Conservation (phyloP, 2,113 vertebrate genomes). For the Protomyctophum bolini region DNA sequence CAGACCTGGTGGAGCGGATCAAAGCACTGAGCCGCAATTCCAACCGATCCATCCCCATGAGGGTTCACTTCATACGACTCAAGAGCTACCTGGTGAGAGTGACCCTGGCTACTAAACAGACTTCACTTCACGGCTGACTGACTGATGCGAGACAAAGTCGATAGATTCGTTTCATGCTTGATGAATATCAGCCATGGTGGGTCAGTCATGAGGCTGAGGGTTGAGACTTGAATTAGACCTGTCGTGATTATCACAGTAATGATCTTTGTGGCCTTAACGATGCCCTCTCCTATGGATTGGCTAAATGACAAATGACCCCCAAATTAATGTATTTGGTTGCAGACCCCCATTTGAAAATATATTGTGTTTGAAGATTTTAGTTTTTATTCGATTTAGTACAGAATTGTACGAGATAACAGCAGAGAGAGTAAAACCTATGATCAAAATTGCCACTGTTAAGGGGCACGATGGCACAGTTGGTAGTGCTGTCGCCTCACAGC, state of each 20-base stretch:
- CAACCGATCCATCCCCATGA: slow-evolving; percentile 87
- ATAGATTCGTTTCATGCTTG: slow-evolving; percentile 4
- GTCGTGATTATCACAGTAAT: slow-evolving; percentile 6
- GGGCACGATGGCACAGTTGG: too few species aligned
- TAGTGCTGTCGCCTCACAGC: too few species aligned
- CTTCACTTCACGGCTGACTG: background rate
- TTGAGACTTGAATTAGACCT: slow-evolving; percentile 1
- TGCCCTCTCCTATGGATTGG: slow-evolving; percentile 3
- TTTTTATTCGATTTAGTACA: too few species aligned
- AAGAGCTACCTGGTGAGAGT: slow-evolving; percentile 86
- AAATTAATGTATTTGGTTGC: too few species aligned
- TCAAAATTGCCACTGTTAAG: too few species aligned
- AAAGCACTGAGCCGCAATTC: slow-evolving; percentile 90
- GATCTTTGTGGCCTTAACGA: slow-evolving; percentile 30
- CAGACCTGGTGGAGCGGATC: slow-evolving; percentile 88
- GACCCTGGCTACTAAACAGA: background rate
- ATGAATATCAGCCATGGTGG: slow-evolving; percentile 10
- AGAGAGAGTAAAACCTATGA: too few species aligned
- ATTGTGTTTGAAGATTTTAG: too few species aligned
- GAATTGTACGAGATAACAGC: too few species aligned
- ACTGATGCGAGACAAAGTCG: background rate
- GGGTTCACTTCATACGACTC: slow-evolving; percentile 92
- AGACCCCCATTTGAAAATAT: too few species aligned
- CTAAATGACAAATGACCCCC: too few species aligned
- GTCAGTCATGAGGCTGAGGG: slow-evolving; percentile 33